Base-by-base conservation (phyloP, 1,140 invertebrate species). In the Leptopilina clavipes region DNA sequence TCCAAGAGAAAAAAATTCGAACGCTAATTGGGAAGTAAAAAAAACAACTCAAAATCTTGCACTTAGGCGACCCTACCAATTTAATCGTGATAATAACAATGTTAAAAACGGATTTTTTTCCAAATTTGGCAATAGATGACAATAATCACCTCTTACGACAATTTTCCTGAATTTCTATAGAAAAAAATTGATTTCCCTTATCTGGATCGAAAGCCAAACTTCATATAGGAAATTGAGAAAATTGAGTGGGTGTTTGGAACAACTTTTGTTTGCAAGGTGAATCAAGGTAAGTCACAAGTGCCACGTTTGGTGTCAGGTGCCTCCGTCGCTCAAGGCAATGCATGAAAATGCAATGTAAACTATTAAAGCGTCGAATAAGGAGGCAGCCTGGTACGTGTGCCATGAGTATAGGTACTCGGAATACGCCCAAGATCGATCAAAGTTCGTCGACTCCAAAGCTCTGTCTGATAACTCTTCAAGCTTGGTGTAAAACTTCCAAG, bases 371-470 rank as follows among this genome's bases (percentile, higher is more conserved):
- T 52, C 48, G 48, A 52, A 52, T 52, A 52, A 52, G 48, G 48
- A 52, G 48, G 22, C 25, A 65, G 25, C 9, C 22, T 25, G 56
- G 56, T 65, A 31, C 25, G 56, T 31, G 25, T 31, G 22, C 10
- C 6, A 65, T 31, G 12, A 14, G 22, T 31, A 65, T 65, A 31
- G 3, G 22, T 17, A 52, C 1, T n/a, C 6, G 54, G 19, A 17
- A n/a, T 74, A 22, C 19, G 72, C 74, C 71, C 72, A 81, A 85
- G 80, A 86, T 86, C 85, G 83, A 86, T 86, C 84, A 75, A 83
- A 77, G 84, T 86, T 86, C 85, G 84, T 81, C 84, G 85, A 85
- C 85, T 84, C 82, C 31, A 37, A 52, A 65, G 25, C 56, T 25
- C 56, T 65, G 56, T 65, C 59, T 65, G 59, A 65, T 65, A 65